phyloP scores from a whole-genome alignment of 2,113 vertebrate genomes.

The Phocoena sinus region DNA sequence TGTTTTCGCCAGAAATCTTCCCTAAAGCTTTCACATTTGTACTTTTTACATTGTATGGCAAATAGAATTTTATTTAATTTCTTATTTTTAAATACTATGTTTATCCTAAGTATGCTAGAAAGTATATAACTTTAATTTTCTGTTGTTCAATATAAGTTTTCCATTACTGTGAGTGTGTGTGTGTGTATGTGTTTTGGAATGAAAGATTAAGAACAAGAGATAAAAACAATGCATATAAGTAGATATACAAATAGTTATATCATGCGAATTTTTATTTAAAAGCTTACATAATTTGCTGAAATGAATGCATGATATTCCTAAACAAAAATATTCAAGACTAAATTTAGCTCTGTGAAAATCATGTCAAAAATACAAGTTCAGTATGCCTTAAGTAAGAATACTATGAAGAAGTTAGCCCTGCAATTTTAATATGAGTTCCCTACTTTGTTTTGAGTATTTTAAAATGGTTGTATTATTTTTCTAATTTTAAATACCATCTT shows the following conservation, averaged over 20 bases:
- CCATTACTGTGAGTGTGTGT: background rate
- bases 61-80: background rate
- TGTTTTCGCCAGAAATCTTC: conserved; percentile 19
- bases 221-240: background rate
- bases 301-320: background rate
- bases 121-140: background rate
- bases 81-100: background rate
- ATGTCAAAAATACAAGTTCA: conserved; percentile 32
- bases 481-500: background rate
- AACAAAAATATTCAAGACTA: background rate
- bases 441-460: background rate
- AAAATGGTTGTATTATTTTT: background rate
- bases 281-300: background rate
- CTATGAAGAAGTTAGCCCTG: background rate
- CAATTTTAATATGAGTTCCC: background rate
- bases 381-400: background rate
- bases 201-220: background rate
- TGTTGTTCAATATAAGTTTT: background rate
- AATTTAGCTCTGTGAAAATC: background rate
- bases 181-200: background rate
- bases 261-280: background rate
- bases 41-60: background rate
- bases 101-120: background rate
- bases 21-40: background rate
- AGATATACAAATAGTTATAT: background rate